Conservation (phyloP, 2,888 invertebrate genomes). For the Acleris holmiana region DNA sequence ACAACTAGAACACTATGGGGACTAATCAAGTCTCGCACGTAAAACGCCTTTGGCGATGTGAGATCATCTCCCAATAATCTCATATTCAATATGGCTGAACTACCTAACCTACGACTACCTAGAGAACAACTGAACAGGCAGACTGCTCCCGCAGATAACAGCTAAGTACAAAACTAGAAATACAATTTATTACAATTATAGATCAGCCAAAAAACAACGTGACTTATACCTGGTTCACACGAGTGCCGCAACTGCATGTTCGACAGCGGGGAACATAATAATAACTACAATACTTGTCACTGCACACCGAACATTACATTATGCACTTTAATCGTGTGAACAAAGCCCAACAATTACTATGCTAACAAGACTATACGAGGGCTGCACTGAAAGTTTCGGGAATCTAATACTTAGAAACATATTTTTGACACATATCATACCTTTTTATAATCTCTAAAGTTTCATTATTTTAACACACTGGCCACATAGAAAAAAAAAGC, state of each 20-base stretch:
- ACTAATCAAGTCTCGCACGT: slow-evolving; percentile 58
- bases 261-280: slow-evolving; percentile 3
- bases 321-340: slow-evolving; percentile 12
- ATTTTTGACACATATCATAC: too few relatives aligned
- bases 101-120: slow-evolving; percentile 47
- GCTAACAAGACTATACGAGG: neutral
- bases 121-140: slow-evolving; percentile 56
- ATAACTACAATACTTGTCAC: slow-evolving; percentile 2
- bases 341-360: slow-evolving; percentile 12
- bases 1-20: slow-evolving; percentile 48
- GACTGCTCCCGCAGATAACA: slow-evolving; percentile 46
- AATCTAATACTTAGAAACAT: too few relatives aligned
- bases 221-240: slow-evolving; percentile 23
- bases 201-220: slow-evolving; percentile 17
- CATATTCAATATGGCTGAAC: slow-evolving; percentile 64
- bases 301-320: slow-evolving; percentile 1
- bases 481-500: too few relatives aligned
- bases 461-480: too few relatives aligned
- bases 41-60: slow-evolving; percentile 67
- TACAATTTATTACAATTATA: slow-evolving; percentile 20
- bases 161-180: slow-evolving; percentile 37
- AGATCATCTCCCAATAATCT: slow-evolving; percentile 72
- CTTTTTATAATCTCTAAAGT: too few relatives aligned
- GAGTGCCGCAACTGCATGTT: slow-evolving; percentile 4
- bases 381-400: too few relatives aligned